Evolutionary conservation across 2,113 vertebrate species (phyloP).

Genomic region (Otus sunia): DNA sequence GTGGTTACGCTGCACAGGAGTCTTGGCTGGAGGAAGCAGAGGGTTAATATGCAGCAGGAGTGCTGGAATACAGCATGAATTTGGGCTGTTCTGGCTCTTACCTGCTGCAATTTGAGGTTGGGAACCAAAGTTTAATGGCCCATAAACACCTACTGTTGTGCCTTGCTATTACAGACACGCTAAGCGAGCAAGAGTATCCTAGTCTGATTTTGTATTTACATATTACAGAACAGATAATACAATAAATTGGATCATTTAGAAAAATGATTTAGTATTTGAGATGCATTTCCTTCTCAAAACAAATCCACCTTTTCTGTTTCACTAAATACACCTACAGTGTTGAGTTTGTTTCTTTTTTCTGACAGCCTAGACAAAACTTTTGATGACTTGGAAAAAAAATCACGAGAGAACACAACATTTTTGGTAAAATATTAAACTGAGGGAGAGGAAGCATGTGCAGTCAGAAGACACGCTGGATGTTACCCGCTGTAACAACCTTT

Average conservation of each 20-base stretch:
- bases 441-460: not conserved
- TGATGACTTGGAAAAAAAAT: not conserved
- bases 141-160: not conserved
- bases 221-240: not conserved
- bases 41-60: not conserved
- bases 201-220: not conserved
- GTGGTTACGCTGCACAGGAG: accelerated
- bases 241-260: not conserved
- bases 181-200: not conserved
- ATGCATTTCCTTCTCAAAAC: not conserved
- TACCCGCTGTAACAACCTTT: not conserved
- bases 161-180: not conserved
- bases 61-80: not conserved
- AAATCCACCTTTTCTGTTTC: not conserved
- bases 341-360: not conserved
- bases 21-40: not conserved
- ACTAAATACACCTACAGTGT: not conserved
- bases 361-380: not conserved
- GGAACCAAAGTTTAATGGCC: constrained; percentile 16
- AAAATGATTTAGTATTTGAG: not conserved
- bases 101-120: not conserved
- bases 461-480: not conserved
- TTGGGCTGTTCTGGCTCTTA: not conserved
- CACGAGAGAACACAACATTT: not conserved
- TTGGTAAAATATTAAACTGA: constrained; percentile 1